Conservation (phyloP, 2,113 vertebrate species). For the Hyperopisus bebe region DNA sequence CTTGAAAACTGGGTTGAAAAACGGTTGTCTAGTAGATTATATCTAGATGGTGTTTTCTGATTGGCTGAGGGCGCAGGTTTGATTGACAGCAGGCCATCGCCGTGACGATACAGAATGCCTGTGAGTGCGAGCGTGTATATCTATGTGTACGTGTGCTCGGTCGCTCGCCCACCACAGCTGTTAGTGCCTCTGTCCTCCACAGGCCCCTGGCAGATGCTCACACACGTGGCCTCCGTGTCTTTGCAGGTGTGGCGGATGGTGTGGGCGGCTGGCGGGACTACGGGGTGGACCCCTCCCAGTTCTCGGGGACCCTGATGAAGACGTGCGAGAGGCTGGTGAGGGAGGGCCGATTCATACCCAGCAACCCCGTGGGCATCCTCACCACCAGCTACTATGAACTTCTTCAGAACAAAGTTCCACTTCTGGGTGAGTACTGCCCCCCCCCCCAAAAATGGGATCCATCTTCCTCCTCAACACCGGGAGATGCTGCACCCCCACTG, state of each 20-base stretch:
- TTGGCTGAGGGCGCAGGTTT: background rate
- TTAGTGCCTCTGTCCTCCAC: background rate
- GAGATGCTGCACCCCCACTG: background rate
- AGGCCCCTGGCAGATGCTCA: background rate
- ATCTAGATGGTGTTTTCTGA: background rate
- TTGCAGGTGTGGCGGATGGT: slow-evolving; percentile 88
- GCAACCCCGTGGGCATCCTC: slow-evolving; percentile 88
- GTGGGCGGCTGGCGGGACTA: slow-evolving; percentile 98
- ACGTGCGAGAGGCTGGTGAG: slow-evolving; percentile 93
- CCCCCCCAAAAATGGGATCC: background rate
- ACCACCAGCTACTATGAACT: slow-evolving; percentile 92
- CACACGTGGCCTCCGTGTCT: background rate
- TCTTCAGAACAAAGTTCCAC: slow-evolving; percentile 95
- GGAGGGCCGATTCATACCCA: slow-evolving; percentile 89
- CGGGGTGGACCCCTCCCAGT: slow-evolving; percentile 95
- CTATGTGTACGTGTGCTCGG: background rate
- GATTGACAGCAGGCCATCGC: background rate
- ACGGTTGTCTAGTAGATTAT: background rate
- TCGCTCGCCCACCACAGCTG: background rate
- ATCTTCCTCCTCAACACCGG: background rate
- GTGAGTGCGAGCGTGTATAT: background rate
- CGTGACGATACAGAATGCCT: background rate
- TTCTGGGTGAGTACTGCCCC: slow-evolving; percentile 75
- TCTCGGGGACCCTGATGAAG: slow-evolving; percentile 94
- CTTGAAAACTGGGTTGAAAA: background rate